Evolutionary conservation across 2,888 invertebrate species (phyloP).

Genomic region (Isoperla grammatica): DNA sequence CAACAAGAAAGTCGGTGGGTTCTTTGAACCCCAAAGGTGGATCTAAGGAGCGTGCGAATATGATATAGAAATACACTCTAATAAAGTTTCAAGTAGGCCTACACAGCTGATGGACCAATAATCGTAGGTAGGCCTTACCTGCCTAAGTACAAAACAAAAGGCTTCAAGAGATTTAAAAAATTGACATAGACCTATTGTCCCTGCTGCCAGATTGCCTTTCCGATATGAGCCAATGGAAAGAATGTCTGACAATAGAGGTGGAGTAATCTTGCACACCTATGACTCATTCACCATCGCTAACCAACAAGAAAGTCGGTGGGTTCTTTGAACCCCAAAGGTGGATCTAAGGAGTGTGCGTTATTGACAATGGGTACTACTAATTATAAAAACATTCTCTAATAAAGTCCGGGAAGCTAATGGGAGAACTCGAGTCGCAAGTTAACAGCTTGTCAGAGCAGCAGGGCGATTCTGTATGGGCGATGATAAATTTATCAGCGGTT

Average conservation of each 20-base stretch:
- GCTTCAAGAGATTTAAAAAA: too few species aligned
- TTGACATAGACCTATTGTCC: slow-evolving; percentile 6
- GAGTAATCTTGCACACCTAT: slow-evolving; percentile 30
- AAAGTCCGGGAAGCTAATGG: too few species aligned
- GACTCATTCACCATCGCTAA: slow-evolving; percentile 32
- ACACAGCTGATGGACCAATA: too few species aligned
- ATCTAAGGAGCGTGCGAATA: slow-evolving; percentile 30
- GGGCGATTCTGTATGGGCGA: too few species aligned
- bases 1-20: slow-evolving; percentile 32
- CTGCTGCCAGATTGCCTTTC: neutral
- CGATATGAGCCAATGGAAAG: neutral
- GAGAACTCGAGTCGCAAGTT: too few species aligned
- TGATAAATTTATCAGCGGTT: too few species aligned
- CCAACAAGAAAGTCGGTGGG: slow-evolving; percentile 32
- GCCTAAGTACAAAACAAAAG: too few species aligned
- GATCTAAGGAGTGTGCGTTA: slow-evolving; percentile 31
- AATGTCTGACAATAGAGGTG: neutral
- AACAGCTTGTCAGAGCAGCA: too few species aligned
- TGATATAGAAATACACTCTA: too few species aligned
- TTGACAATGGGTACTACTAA: neutral
- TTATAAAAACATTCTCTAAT: too few species aligned
- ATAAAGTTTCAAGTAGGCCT: too few species aligned
- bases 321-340: slow-evolving; percentile 26
- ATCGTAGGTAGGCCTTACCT: too few species aligned
- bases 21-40: slow-evolving; percentile 27